A percentile compares a stretch with the other conserved stretches of the same genome.
These are phyloP conservation scores for Pachyseris speciosa DNA, from an alignment of 64 coral and sea anemone genomes.

Conservation along the genomic window DNA sequence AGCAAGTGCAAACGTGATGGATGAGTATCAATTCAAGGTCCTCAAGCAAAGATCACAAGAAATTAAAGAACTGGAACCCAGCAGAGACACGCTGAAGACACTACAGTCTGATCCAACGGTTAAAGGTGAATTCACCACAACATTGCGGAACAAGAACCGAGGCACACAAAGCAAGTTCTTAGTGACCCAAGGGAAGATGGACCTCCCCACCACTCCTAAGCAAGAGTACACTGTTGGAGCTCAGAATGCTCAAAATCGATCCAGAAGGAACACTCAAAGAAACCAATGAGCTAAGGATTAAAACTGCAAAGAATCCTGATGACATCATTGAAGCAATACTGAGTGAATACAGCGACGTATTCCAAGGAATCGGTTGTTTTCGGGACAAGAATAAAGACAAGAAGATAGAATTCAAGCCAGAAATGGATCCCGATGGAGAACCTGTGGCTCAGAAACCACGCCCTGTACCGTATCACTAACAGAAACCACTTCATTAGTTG, in stretches of 20 bases:
- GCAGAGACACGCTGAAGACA: conserved; percentile 46
- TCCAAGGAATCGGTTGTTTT: conserved; percentile 62
- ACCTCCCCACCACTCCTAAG: conserved; percentile 68
- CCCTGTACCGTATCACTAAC: conserved; percentile 55
- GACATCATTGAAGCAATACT: conserved; percentile 9
- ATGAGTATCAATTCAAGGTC: conserved; percentile 84
- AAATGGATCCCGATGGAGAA: conserved; percentile 50
- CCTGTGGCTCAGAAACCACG: conserved; percentile 60
- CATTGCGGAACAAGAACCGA: conserved; percentile 54
- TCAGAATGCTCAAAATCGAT: conserved; percentile 78
- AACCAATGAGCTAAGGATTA: conserved; percentile 58
- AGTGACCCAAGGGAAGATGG: conserved; percentile 62
- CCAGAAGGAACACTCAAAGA: conserved; percentile 74
- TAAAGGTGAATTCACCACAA: conserved; percentile 56
- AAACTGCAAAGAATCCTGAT: neutral
- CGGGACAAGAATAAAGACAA: conserved; percentile 48
- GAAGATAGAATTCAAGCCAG: conserved; percentile 60
- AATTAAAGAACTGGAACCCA: conserved; percentile 25
- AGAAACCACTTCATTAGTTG: conserved; percentile 64
- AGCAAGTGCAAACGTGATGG: conserved; percentile 77
- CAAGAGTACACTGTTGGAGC: conserved; percentile 62
- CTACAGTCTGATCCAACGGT: conserved; percentile 47
- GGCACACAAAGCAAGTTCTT: conserved; percentile 59
- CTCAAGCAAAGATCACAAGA: conserved; percentile 80
- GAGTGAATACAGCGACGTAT: conserved; percentile 23